A percentile compares a stretch with the other conserved stretches of the same genome.
phyloP scores from a whole-genome alignment of 53 echinoderm and acorn worm species.

The Holothuria scabra region DNA sequence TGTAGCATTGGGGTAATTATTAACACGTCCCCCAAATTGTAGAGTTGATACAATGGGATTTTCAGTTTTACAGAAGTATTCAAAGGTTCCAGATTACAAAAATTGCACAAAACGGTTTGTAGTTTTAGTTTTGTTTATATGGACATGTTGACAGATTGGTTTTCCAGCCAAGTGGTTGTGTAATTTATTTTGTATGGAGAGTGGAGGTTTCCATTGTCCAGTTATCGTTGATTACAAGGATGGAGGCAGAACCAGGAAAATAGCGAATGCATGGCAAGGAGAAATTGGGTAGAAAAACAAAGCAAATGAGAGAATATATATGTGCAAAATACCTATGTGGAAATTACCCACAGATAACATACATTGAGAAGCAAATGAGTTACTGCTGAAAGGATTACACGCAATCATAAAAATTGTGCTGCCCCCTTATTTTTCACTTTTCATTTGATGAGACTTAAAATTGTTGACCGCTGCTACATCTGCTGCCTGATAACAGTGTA shows the following conservation, averaged over 20 bases:
- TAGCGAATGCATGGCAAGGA: conserved; percentile 36
- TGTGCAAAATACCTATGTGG: neutral
- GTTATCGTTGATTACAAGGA: neutral
- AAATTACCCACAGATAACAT: too few species aligned
- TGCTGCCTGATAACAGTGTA: too few species aligned
- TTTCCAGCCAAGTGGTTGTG: neutral
- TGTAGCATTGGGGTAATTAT: too few species aligned
- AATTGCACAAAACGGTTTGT: neutral
- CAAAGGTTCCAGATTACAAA: too few species aligned
- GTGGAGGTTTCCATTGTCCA: conserved; percentile 5
- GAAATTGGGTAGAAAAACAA: conserved; percentile 34
- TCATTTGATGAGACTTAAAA: too few species aligned
- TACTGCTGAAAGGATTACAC: too few species aligned
- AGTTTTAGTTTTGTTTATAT: neutral
- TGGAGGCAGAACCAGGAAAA: conserved; percentile 7
- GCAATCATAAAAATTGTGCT: too few species aligned
- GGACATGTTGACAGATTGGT: neutral
- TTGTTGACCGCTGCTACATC: too few species aligned
- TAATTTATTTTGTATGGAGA: neutral
- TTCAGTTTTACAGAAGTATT: neutral
- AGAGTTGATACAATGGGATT: neutral
- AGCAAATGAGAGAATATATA: conserved; percentile 29
- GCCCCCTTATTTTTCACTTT: too few species aligned
- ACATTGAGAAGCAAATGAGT: too few species aligned
- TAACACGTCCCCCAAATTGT: too few species aligned